Base-by-base conservation (phyloP, 2,797 vertebrate species). In the Psittacula derbiana region DNA sequence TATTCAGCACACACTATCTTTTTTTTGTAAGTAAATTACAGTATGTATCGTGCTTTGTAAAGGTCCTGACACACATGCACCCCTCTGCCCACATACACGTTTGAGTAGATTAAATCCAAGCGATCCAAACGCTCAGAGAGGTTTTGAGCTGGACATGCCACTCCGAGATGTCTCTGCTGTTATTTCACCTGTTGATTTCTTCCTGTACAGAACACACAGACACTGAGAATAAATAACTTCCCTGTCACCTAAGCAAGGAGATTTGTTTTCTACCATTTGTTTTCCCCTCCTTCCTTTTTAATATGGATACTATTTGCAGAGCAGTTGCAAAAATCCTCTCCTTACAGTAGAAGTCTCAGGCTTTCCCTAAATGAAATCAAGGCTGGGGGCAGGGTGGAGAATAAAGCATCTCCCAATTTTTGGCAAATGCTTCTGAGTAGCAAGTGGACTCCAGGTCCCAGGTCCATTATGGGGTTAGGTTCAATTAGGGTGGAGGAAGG, bases 1-100 rank as follows among this genome's bases (percentile, higher is more conserved):
- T 92, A 60, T 61, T 93, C 88, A 96, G 90, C 90, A 88, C 91
- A 88, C 75, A 60, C 36, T 81, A 66, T 46, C 5, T 89, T 76
- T 74, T 44, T 81, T 90, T 88, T 87, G 46, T 81, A 96, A 95
- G 94, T 96, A 92, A 94, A 90, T 81, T 78, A 92, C 91, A 62
- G 33, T 90, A 93, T 96, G 57, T 94, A 92, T 92, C 90, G 69
- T 95, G 96, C 94, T 95, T 93, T 92, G 66, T 95, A 82, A 97
- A 92, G 81, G 41, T 73, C 80, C 74, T 47, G 75, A 87, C 38
- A 81, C 60, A 50, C 76, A 57, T 2, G 19, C 46, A 43, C n/a
- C 67, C 38, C 40, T 74, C 38, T 84, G 43, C 85, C 65, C 43
- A 30, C 72, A 27, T 52, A 79, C 36, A 60, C 24, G 12, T 70